Evolutionary conservation across 2,113 vertebrate genomes (phyloP), one percentile per base, ranked within the genome.

Genomic region (Pollimyrus isidori): DNA sequence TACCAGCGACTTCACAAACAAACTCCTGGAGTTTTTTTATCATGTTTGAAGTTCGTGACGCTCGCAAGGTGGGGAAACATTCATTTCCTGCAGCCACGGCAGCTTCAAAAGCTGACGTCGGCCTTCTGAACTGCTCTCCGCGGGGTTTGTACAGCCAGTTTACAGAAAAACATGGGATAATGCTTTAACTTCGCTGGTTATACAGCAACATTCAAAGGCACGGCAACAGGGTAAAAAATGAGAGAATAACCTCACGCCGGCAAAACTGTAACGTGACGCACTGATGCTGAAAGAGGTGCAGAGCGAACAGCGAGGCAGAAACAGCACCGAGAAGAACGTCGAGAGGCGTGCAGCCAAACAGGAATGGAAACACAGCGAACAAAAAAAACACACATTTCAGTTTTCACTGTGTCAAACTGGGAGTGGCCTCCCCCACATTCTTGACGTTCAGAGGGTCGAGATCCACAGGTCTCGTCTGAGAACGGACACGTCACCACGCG

Each of bases 341-440:
- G 4, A 21, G 76, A 0, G 15, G 2, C 87, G 53, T 6, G 90
- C 30, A 15, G 48, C 65, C 19, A 15, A 17, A 42, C 53, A 45
- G 10, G n/a, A 76, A 9, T 30, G 30, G 30, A 39, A 87, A 87
- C 3, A 17, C n/a, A 26, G 50, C 3, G 9, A 89, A 65, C 21
- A 87, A 65, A 92, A 91, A 90, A 86, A 46, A 15, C 23, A 83
- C 10, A 11, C 87, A 88, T 80, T 49, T 86, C n/a, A 86, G 69
- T 15, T 86, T 86, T 90, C 85, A 26, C 84, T 76, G 91, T 89
- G 89, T 89, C 89, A 86, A 30, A 2, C 42, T 49, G 48, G 3
- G 52, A 69, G 21, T 1, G 58, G 7, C 86, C 87, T 92, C 90
- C 91, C 91, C 84, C 91, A 91, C 89, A 92, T 91, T 93, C 92